Evolutionary conservation across 2,113 vertebrate species (phyloP).

Genomic region (Gymnorhina tibicen): DNA sequence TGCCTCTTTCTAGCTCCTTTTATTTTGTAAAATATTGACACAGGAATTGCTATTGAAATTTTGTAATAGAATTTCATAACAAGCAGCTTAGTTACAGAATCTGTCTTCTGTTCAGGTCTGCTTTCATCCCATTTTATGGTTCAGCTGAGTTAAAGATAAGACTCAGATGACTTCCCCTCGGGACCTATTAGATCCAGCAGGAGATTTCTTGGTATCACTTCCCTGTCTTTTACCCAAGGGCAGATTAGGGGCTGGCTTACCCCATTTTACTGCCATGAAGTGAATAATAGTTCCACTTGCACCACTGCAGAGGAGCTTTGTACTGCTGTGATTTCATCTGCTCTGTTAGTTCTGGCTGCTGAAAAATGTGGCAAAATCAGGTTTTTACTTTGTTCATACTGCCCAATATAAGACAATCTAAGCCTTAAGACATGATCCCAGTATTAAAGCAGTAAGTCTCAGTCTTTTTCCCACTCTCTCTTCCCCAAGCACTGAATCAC

Average conservation of each 20-base stretch:
- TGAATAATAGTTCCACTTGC: neutral
- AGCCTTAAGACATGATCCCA: neutral
- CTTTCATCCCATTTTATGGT: constrained; percentile 21
- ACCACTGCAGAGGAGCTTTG: neutral
- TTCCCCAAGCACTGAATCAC: neutral
- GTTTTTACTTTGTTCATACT: neutral
- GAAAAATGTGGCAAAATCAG: neutral
- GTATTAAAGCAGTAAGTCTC: neutral
- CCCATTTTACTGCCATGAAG: neutral
- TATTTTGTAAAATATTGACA: constrained; percentile 6
- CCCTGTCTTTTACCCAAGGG: neutral
- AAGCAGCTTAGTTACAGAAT: neutral
- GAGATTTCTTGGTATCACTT: neutral
- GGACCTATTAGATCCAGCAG: neutral
- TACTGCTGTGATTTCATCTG: neutral
- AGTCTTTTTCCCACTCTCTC: neutral
- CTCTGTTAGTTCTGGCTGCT: neutral
- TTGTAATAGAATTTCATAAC: neutral
- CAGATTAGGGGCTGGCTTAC: neutral
- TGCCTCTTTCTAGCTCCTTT: neutral
- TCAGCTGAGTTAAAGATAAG: constrained; percentile 21
- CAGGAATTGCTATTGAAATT: neutral
- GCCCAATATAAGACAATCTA: neutral
- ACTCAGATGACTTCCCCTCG: neutral
- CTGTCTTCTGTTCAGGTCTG: neutral